Percentiles rank a stretch among this genome's conserved stretches.
These are phyloP conservation scores for Rhizomys pruinosus DNA, from an alignment of 2,113 vertebrate species.

Conservation along the genomic window DNA sequence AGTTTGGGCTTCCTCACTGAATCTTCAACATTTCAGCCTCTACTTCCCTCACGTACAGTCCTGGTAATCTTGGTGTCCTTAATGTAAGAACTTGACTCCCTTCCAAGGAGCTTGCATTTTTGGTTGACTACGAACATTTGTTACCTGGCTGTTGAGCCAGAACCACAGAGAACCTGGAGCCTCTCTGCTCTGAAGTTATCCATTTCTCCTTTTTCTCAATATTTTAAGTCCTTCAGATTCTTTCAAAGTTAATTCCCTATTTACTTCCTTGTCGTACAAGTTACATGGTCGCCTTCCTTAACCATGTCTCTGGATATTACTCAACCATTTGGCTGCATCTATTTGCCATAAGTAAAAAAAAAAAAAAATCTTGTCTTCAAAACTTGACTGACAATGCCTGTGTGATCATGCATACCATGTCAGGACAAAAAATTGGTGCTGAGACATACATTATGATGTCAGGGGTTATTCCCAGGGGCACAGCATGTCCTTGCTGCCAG, in stretches of 20 bases:
- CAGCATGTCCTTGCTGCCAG: not conserved
- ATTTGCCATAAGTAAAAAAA: slow-evolving; percentile 28
- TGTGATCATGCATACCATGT: not conserved
- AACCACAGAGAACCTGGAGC: not conserved
- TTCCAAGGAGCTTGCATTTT: not conserved
- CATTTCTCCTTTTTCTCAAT: slow-evolving; percentile 33
- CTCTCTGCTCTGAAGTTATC: not conserved
- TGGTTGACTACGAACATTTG: not conserved
- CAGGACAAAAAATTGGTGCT: not conserved
- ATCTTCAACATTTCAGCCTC: not conserved
- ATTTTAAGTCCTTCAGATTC: not conserved
- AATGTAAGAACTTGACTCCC: not conserved
- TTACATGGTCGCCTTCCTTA: not conserved
- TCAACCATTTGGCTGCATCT: not conserved
- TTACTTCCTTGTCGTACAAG: not conserved
- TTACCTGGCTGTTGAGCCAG: not conserved
- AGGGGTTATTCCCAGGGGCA: not conserved
- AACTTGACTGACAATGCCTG: not conserved
- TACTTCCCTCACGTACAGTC: not conserved
- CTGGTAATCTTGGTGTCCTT: not conserved
- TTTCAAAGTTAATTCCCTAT: not conserved
- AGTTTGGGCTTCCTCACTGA: not conserved
- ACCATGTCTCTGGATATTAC: not conserved
- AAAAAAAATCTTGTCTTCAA: slow-evolving; percentile 46
- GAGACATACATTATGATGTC: not conserved